Percentiles rank a stretch among this genome's conserved stretches.
Evolutionary conservation across 2,113 vertebrate genomes (phyloP).

Genomic region (Ictalurus furcatus): DNA sequence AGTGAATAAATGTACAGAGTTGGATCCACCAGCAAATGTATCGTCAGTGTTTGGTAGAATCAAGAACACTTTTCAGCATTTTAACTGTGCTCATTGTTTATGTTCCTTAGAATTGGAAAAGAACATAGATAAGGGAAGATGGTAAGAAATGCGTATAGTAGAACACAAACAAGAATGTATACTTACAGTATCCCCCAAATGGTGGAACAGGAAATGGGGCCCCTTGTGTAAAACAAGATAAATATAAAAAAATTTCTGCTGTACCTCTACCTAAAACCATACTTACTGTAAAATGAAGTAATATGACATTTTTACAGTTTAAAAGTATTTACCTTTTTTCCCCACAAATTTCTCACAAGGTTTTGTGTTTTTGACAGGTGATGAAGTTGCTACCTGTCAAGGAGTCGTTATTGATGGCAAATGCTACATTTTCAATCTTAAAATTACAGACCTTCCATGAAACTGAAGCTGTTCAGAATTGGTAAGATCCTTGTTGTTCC

Average conservation of each 20-base stretch:
- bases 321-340: background rate
- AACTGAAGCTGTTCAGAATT: constrained; percentile 68
- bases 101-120: background rate
- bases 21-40: background rate
- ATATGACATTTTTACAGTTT: background rate
- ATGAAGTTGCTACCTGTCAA: background rate
- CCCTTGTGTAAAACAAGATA: too few relatives aligned
- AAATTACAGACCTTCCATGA: constrained; percentile 62
- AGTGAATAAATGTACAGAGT: background rate
- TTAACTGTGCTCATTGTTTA: background rate
- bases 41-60: background rate
- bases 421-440: constrained; percentile 68
- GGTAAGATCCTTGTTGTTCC: constrained; percentile 53
- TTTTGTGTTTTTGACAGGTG: background rate
- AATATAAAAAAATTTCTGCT: background rate
- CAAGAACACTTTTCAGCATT: too few relatives aligned
- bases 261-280: background rate
- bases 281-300: background rate
- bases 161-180: background rate
- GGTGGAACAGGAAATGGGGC: background rate
- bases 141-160: too few relatives aligned
- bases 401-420: constrained; percentile 63
- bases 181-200: background rate
- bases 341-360: too few relatives aligned
- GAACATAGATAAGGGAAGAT: constrained; percentile 42